Evolutionary conservation across 2,888 invertebrate genomes (phyloP).

Genomic region (Leucoptera coffeella): DNA sequence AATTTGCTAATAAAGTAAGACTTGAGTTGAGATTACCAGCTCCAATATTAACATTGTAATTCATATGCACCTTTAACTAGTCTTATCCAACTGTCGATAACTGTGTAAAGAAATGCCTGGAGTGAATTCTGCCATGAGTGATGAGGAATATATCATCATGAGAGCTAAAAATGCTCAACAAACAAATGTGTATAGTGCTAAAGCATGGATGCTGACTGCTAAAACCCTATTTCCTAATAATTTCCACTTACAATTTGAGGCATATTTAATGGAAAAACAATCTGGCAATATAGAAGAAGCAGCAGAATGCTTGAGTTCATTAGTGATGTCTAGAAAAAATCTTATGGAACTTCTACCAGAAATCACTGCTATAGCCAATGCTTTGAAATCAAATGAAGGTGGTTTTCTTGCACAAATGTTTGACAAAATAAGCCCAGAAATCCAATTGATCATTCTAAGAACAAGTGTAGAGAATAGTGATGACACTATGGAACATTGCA

Average conservation of each 20-base stretch:
- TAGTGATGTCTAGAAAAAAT: constrained; percentile 77
- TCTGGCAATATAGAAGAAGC: constrained; percentile 80
- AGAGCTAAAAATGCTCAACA: constrained; percentile 68
- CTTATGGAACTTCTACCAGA: constrained; percentile 70
- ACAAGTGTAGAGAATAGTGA: constrained; percentile 81
- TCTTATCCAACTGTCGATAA: no score
- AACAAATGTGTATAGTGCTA: constrained; percentile 74
- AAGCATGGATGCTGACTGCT: constrained; percentile 89
- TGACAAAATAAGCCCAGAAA: constrained; percentile 67
- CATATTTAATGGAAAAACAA: constrained; percentile 80
- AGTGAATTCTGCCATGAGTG: no score
- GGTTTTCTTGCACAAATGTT: constrained; percentile 71
- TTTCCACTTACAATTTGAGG: constrained; percentile 86
- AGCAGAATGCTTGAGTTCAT: constrained; percentile 79
- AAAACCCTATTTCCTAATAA: constrained; percentile 84
- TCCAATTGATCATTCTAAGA: constrained; percentile 70
- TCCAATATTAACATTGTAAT: no score
- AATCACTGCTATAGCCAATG: constrained; percentile 73
- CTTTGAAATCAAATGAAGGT: constrained; percentile 66
- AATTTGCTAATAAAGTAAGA: no score
- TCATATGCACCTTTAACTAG: no score
- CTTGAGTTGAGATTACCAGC: no score
- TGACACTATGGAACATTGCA: constrained; percentile 86
- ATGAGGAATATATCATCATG: constrained; percentile 78
- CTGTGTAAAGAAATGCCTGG: no score